Base-by-base conservation (phyloP, 1,140 invertebrate species). In the Orius laevigatus region DNA sequence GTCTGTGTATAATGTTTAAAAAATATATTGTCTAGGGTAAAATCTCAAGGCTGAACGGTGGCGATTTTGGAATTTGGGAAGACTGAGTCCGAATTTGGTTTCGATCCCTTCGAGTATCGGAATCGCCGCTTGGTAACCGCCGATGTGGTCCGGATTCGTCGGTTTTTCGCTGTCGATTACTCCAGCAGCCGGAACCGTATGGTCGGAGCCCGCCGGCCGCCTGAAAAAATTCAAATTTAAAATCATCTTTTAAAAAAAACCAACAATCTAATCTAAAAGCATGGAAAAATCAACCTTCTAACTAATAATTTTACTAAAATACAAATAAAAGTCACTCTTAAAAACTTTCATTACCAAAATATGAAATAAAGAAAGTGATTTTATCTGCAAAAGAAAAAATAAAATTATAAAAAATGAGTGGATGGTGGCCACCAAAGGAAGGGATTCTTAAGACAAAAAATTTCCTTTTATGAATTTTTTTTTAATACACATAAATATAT, bases 31-130 rank as follows among this genome's bases (percentile, higher is more conserved):
- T 25, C 25, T 25, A 25, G 25, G 36, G 36, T 16, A 38, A 38
- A n/a, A 38, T n/a, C 3, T 45, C 20, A 45, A 45, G 43, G 43
- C 43, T 45, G 43, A n/a, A 45, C 25, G 16, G 43, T 45, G 19
- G 43, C 43, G 20, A 46, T 40, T 11, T 15, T 45, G 63, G n/a
- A 86, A 96, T 61, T 87, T 84, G 0, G 95, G 95, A 53, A 98
- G 68, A 57, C 84, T 88, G 15, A 99, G 74, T 42, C 95, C 95
- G 66, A 98, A 98, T 66, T 98, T 98, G 32, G 88, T 84, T 69
- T 98, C 94, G 44, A 98, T 89, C 34, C 94, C 94, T 46, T 80
- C 81, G 59, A 99, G 86, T 12, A 97, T 92, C 0, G 93, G 92
- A 54, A 88, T 67, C 0, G 92, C 94, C 33, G 96, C 79, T 58